Evolutionary conservation across 2,113 vertebrate genomes (phyloP).

Genomic region (Zosterops pallidus): DNA sequence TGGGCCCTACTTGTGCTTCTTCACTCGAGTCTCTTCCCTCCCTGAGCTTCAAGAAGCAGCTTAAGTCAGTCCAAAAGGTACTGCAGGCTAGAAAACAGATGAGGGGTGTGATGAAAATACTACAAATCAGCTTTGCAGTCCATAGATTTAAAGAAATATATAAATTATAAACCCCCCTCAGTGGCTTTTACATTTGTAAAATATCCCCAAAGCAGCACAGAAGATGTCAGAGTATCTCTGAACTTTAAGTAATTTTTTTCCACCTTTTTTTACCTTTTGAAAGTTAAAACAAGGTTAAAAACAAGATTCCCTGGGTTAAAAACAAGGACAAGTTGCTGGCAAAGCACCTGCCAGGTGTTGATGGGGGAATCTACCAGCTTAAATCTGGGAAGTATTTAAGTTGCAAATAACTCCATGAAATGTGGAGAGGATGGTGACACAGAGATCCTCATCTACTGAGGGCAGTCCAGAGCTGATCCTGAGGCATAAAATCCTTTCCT

Average conservation of each 20-base stretch:
- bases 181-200: background rate
- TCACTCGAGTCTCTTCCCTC: background rate
- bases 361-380: background rate
- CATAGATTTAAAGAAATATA: background rate
- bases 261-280: background rate
- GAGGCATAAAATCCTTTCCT: background rate
- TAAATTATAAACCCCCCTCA: background rate
- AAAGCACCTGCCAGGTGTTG: background rate
- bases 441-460: background rate
- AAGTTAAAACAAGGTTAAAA: too few relatives aligned
- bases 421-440: fast-evolving
- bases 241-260: background rate
- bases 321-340: background rate
- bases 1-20: background rate
- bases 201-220: background rate
- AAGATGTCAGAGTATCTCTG: background rate
- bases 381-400: too few relatives aligned
- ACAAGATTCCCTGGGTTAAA: background rate
- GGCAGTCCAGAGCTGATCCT: background rate
- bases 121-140: background rate
- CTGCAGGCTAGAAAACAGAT: background rate
- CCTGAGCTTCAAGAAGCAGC: background rate
- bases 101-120: background rate
- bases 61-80: background rate
- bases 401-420: background rate